Conservation (phyloP, 1,140 invertebrate species). For the Drosophila insularis region DNA sequence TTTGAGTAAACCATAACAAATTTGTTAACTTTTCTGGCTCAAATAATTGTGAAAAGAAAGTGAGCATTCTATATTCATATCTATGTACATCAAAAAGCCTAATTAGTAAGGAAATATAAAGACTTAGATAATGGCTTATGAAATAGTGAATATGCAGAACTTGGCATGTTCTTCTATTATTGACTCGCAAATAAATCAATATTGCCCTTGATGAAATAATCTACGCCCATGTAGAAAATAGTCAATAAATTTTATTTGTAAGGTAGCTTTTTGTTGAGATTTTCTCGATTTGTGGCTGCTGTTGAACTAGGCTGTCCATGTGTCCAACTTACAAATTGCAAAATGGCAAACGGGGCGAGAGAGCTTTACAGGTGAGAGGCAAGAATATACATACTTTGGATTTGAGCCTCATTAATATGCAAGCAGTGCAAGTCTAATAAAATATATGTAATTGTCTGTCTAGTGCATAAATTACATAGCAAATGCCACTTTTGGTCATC, state of each 20-base stretch:
- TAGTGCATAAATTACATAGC: constrained; percentile 38
- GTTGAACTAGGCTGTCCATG: background rate
- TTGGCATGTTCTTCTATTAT: too few relatives aligned
- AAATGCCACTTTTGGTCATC: constrained; percentile 30
- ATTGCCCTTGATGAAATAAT: background rate
- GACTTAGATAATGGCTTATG: too few relatives aligned
- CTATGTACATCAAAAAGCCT: too few relatives aligned
- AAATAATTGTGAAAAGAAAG: too few relatives aligned
- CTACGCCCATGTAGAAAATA: background rate
- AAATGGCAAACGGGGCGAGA: background rate
- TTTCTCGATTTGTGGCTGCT: background rate
- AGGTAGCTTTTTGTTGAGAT: background rate
- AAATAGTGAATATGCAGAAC: too few relatives aligned
- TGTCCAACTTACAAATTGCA: constrained; percentile 42
- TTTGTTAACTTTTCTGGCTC: too few relatives aligned
- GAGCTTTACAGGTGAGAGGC: background rate
- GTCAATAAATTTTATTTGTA: background rate
- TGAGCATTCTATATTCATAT: too few relatives aligned
- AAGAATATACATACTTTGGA: background rate
- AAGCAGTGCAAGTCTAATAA: constrained; percentile 61
- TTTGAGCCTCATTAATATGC: constrained; percentile 69
- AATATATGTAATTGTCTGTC: constrained; percentile 63
- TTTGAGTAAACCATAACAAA: background rate
- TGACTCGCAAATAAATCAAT: too few relatives aligned
- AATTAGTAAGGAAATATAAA: too few relatives aligned